Conservation (phyloP, 2,113 vertebrate species). For the Bufo bufo region DNA sequence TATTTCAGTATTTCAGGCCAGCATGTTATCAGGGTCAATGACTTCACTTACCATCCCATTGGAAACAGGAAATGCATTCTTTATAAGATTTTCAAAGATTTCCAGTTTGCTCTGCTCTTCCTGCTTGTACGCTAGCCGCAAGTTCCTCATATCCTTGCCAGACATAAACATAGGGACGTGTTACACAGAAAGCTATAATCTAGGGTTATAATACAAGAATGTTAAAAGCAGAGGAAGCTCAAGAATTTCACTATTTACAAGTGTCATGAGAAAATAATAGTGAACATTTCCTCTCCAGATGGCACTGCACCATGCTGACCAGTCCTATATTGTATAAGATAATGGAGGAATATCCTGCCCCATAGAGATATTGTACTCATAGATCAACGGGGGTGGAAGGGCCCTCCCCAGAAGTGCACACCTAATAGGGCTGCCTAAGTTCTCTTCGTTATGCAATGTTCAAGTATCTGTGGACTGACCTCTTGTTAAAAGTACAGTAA, state of each 20-base stretch:
- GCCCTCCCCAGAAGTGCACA: too few species aligned
- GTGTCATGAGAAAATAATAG: neutral
- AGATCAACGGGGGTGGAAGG: too few species aligned
- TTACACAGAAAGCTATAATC: neutral
- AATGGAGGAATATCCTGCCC: neutral
- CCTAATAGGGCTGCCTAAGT: too few species aligned
- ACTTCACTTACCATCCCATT: constrained; percentile 79
- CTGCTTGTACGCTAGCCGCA: constrained; percentile 88
- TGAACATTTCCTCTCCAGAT: neutral
- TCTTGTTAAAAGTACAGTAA: too few species aligned
- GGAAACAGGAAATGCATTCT: constrained; percentile 86
- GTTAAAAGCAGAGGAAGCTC: neutral
- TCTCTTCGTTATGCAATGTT: too few species aligned
- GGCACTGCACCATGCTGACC: neutral
- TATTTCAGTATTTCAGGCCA: neutral
- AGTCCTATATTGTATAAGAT: neutral
- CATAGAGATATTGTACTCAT: neutral
- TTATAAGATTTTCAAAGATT: constrained; percentile 84
- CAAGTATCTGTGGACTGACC: too few species aligned
- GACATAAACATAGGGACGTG: constrained; percentile 48
- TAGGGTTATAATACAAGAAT: neutral
- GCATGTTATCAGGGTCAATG: neutral
- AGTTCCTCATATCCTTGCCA: constrained; percentile 92
- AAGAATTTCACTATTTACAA: neutral
- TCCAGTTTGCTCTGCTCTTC: constrained; percentile 84